Percentiles rank a stretch among this genome's conserved stretches.
Conservation (phyloP, 2,797 vertebrate species). For the Mionectes olivaceus region DNA sequence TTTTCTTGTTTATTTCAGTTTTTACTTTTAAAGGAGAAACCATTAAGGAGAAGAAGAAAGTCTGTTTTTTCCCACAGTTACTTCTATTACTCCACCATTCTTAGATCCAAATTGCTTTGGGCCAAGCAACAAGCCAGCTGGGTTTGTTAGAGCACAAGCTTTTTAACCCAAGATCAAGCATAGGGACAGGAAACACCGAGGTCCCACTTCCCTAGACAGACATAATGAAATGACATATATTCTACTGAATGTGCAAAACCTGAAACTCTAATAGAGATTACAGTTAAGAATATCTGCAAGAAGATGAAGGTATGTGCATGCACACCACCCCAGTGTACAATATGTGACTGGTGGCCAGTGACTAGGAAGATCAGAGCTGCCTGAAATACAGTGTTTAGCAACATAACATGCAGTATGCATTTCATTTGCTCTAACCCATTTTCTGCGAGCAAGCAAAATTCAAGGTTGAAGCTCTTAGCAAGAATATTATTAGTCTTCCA, state of each 20-base stretch:
- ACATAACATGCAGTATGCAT: background rate
- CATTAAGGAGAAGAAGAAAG: background rate
- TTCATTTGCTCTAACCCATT: background rate
- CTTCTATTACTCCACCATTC: background rate
- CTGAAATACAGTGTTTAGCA: background rate
- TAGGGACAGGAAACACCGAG: background rate
- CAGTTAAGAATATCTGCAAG: background rate
- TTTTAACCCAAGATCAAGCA: background rate
- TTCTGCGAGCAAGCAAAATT: background rate
- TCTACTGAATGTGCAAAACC: background rate
- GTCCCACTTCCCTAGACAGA: background rate
- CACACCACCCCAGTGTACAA: background rate
- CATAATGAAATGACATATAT: background rate
- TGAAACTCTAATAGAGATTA: background rate
- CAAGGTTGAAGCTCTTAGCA: background rate
- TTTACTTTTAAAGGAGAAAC: background rate
- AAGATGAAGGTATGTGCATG: background rate
- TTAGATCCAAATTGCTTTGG: background rate
- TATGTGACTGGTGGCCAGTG: background rate
- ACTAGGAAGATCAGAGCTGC: background rate
- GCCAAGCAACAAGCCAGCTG: background rate
- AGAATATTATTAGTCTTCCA: background rate
- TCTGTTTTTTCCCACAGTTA: background rate
- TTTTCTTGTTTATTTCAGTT: background rate
- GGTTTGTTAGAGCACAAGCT: background rate